Evolutionary conservation across 2,113 vertebrate genomes (phyloP).

Genomic region (Steatornis caripensis): DNA sequence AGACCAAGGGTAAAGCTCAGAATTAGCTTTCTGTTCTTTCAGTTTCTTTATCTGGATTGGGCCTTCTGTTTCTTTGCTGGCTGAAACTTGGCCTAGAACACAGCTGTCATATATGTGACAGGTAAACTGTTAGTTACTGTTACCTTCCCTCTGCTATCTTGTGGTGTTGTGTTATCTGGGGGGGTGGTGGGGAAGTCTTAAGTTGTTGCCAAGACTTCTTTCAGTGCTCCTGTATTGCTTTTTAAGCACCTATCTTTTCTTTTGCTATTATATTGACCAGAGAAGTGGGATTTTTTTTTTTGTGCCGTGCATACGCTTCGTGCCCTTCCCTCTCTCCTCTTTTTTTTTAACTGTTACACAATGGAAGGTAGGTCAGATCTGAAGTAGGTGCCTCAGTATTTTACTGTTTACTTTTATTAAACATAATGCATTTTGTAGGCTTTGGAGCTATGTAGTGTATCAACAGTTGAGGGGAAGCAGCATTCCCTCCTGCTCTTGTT

Average conservation of each 20-base stretch:
- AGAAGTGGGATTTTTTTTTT: neutral
- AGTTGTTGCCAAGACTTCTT: neutral
- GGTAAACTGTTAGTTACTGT: neutral
- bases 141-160: neutral
- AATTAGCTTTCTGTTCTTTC: neutral
- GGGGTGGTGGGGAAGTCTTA: too few species aligned
- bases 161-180: too few species aligned
- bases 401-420: neutral
- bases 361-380: neutral
- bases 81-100: neutral
- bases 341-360: neutral
- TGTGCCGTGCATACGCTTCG: rapidly evolving
- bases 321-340: neutral
- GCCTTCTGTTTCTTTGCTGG: neutral
- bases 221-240: neutral
- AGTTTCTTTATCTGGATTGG: neutral
- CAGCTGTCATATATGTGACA: neutral
- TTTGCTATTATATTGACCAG: neutral
- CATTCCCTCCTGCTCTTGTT: neutral
- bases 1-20: neutral
- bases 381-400: neutral
- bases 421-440: neutral
- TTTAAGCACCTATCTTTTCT: neutral
- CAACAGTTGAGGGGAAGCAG: neutral
- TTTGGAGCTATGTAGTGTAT: neutral